These are phyloP conservation scores for Cephus rjabovi DNA, from an alignment of 2,888 invertebrate genomes.

Conservation along the genomic window DNA sequence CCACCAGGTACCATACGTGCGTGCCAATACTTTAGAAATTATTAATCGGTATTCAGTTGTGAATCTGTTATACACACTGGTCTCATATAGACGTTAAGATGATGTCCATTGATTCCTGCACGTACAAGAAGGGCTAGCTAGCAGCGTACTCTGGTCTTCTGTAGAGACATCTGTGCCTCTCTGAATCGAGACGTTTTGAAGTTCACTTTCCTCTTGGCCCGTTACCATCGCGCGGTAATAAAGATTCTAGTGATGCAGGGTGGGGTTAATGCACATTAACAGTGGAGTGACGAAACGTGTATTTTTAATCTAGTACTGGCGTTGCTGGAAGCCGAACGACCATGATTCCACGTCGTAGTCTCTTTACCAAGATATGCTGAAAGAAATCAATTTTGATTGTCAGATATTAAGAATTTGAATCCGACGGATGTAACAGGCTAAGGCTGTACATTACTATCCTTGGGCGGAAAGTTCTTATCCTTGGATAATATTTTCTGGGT, in stretches of 20 bases:
- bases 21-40: background rate
- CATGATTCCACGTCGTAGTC: background rate
- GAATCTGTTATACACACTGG: background rate
- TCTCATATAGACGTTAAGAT: background rate
- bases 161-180: slow-evolving; percentile 6
- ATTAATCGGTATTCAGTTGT: background rate
- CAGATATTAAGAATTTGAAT: background rate
- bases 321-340: background rate
- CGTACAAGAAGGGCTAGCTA: background rate
- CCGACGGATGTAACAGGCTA: background rate
- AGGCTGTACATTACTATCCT: background rate
- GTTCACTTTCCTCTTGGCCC: background rate
- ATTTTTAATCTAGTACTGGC: background rate
- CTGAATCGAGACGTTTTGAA: background rate
- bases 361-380: background rate
- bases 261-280: slow-evolving; percentile 5
- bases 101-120: background rate
- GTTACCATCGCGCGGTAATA: slow-evolving; percentile 8
- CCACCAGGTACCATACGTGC: background rate
- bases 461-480: background rate
- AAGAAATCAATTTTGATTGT: background rate
- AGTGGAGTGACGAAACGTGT: slow-evolving; percentile 5
- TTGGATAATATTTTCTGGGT: background rate
- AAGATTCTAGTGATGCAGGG: background rate
- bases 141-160: background rate